Evolutionary conservation across 2,797 vertebrate species (phyloP), one percentile per base, ranked within the genome.

Genomic region (Phrynocephalus guinanensis): DNA sequence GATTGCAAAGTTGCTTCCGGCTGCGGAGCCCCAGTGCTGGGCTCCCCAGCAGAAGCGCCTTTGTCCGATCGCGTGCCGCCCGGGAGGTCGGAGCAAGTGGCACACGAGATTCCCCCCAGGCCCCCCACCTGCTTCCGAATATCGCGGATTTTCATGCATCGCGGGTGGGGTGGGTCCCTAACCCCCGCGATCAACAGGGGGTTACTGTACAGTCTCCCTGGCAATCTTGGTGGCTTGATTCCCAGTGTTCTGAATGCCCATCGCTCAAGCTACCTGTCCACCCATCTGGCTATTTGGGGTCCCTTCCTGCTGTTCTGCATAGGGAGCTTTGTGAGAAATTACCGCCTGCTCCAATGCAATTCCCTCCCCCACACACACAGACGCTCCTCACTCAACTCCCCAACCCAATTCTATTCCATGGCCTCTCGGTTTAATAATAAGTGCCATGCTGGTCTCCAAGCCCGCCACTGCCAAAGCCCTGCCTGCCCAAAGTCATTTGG

Each of bases 401-500:
- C n/a, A 15, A 2, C 81, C 60, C 78, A 44, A 50, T 92, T 91
- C 87, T 93, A 52, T 92, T 92, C 91, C 90, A 82, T 71, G 89
- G 68, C 0, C 84, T 87, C 91, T 86, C 94, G 68, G 93, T 95
- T 95, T 92, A 95, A 96, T 94, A 96, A 95, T 94, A 91, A 95
- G 85, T 60, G 95, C 83, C 87, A 88, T 68, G 71, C 89, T 93
- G 94, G 95, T 91, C 95, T 86, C 93, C 88, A 77, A 92, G 79
- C 90, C 93, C 0, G 1, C 94, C 0, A 2, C 94, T 97, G 97
- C 97, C 97, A 98, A 96, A 96, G 93, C 91, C 82, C 95, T 94
- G 96, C 91, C 96, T 96, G 96, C 98, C 97, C 97, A 97, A 97
- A 98, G 97, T 97, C 97, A 95, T 98, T 98, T 98, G 97, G 97